Percentiles rank a stretch among this genome's conserved stretches.
These are phyloP conservation scores for Siniperca knerii DNA, from an alignment of 2,113 vertebrate genomes.

Conservation along the genomic window DNA sequence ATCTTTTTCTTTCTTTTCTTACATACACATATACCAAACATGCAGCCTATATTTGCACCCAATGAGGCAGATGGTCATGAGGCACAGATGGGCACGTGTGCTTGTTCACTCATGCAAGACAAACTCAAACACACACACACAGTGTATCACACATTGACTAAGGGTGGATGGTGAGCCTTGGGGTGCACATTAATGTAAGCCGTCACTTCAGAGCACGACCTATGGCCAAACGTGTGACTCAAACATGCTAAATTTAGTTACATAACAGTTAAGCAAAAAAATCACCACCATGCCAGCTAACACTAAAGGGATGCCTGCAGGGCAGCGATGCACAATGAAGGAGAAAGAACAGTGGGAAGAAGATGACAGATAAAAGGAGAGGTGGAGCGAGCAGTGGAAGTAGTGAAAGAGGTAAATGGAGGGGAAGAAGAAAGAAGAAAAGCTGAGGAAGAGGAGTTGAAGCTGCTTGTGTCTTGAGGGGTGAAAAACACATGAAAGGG, in stretches of 20 bases:
- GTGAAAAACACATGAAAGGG: not conserved
- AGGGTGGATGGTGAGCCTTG: slow-evolving; percentile 66
- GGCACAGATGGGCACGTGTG: slow-evolving; percentile 67
- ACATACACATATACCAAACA: slow-evolving; percentile 35
- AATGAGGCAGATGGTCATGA: slow-evolving; percentile 74
- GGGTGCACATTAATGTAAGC: slow-evolving; percentile 75
- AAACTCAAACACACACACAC: slow-evolving; percentile 45
- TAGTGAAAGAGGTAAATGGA: slow-evolving; percentile 56
- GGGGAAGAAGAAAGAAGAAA: slow-evolving; percentile 41
- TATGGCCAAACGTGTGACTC: slow-evolving; percentile 75
- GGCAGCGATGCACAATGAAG: slow-evolving; percentile 69
- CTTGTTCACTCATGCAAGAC: slow-evolving; percentile 66
- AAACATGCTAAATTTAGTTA: slow-evolving; percentile 75
- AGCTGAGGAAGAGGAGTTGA: slow-evolving; percentile 19
- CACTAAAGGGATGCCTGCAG: slow-evolving; percentile 68
- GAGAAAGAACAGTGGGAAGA: slow-evolving; percentile 54
- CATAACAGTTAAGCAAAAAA: slow-evolving; percentile 59
- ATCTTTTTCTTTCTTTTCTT: slow-evolving; percentile 2
- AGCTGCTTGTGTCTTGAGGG: slow-evolving; percentile 16
- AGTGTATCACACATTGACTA: slow-evolving; percentile 53
- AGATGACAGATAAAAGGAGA: slow-evolving; percentile 59
- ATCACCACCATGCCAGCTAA: slow-evolving; percentile 70
- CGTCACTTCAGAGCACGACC: slow-evolving; percentile 72
- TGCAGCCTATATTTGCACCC: slow-evolving; percentile 56
- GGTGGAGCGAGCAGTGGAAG: slow-evolving; percentile 14